A percentile compares a stretch with the other conserved stretches of the same genome.
Conservation (phyloP, 2,888 invertebrate species). For the Buathra laborator region DNA sequence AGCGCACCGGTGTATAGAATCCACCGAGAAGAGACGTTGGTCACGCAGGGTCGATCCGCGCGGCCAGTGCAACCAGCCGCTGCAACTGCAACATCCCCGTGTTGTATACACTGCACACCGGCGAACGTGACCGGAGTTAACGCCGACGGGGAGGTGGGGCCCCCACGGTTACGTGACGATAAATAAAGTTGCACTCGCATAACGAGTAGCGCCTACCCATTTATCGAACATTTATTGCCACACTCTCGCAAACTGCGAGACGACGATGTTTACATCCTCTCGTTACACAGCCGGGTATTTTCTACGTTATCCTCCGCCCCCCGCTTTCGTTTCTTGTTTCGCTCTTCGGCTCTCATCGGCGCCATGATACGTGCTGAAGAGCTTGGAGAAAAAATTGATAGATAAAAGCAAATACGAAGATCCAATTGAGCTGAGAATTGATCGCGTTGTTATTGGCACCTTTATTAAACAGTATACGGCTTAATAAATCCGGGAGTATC, state of each 20-base stretch:
- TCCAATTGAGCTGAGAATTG: neutral
- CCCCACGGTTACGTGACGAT: constrained; percentile 24
- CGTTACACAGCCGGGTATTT: neutral
- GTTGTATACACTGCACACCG: neutral
- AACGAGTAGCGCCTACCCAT: constrained; percentile 11
- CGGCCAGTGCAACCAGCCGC: constrained; percentile 13
- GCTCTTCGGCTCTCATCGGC: neutral
- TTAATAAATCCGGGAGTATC: no score
- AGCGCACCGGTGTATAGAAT: neutral
- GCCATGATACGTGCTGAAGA: neutral
- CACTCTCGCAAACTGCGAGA: neutral
- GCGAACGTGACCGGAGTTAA: constrained; percentile 24
- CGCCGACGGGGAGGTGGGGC: constrained; percentile 8
- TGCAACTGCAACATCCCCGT: neutral
- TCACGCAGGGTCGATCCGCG: constrained; percentile 18
- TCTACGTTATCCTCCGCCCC: neutral
- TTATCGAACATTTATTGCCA: constrained; percentile 38
- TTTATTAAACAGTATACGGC: no score
- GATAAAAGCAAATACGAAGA: neutral
- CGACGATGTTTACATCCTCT: constrained; percentile 32
- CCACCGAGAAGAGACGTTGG: constrained; percentile 21
- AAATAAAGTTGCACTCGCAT: constrained; percentile 27
- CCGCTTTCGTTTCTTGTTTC: neutral
- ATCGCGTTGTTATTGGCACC: neutral
- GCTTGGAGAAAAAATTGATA: neutral